Evolutionary conservation across 1,140 invertebrate genomes (phyloP).

Genomic region (Pseudomyrmex dendroicus): DNA sequence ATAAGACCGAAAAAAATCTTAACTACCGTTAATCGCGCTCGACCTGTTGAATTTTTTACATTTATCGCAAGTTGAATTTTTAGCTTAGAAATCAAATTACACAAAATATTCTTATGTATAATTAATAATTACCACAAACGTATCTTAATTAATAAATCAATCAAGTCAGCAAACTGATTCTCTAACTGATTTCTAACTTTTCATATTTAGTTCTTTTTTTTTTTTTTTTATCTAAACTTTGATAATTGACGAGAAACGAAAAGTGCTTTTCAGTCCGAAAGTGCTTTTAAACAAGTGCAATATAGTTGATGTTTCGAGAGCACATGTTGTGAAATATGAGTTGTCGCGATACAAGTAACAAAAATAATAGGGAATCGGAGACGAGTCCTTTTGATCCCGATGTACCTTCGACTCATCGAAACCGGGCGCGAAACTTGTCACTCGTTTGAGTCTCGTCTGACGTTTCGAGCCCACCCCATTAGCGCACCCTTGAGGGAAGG

Average conservation of each 20-base stretch:
- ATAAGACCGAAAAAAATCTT: slow-evolving; percentile 40
- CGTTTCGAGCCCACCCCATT: slow-evolving; percentile 74
- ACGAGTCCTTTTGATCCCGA: slow-evolving; percentile 22
- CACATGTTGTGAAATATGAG: slow-evolving; percentile 33
- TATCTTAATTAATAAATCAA: neutral
- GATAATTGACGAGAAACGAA: too few species aligned
- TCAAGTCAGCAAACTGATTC: neutral
- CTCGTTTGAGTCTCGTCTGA: slow-evolving; percentile 37
- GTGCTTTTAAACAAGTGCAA: neutral
- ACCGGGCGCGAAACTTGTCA: slow-evolving; percentile 59
- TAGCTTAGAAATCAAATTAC: neutral
- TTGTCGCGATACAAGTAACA: slow-evolving; percentile 8
- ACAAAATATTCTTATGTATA: neutral
- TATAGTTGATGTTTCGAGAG: neutral
- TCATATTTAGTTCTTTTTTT: too few species aligned
- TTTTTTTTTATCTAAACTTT: too few species aligned
- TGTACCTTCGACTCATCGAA: slow-evolving; percentile 41
- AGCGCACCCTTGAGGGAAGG: slow-evolving; percentile 63
- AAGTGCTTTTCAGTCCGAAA: too few species aligned
- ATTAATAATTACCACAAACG: slow-evolving; percentile 2
- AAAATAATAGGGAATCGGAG: slow-evolving; percentile 6
- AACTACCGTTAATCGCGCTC: neutral
- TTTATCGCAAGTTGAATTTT: neutral
- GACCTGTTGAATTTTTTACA: slow-evolving; percentile 63
- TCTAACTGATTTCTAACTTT: too few species aligned